Percentiles rank a stretch among this genome's conserved stretches.
Conservation (phyloP, 1,140 invertebrate genomes). For the Drosophila seguyi region DNA sequence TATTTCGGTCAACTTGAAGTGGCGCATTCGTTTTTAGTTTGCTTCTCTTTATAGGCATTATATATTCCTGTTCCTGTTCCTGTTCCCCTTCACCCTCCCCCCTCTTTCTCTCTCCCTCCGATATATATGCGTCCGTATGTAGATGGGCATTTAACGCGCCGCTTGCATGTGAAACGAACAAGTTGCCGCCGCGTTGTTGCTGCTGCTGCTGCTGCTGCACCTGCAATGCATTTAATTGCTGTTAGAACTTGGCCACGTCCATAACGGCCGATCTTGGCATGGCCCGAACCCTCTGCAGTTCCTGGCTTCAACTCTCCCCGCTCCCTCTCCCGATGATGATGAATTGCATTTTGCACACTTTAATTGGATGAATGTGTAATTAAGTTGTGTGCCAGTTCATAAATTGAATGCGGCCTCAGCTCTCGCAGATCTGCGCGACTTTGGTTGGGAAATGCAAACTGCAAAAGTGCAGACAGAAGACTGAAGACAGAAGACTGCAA, state of each 20-base stretch:
- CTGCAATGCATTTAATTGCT: constrained; percentile 79
- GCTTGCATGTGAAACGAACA: constrained; percentile 78
- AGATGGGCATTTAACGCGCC: constrained; percentile 73
- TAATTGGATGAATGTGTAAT: constrained; percentile 83
- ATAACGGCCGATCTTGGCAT: constrained; percentile 61
- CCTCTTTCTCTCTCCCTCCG: too few species aligned
- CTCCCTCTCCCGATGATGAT: constrained; percentile 59
- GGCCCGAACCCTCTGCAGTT: not conserved
- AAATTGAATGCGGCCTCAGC: constrained; percentile 50
- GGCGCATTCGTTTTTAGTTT: not conserved
- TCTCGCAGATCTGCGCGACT: constrained; percentile 14
- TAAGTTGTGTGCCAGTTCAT: constrained; percentile 75
- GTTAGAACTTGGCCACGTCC: constrained; percentile 77
- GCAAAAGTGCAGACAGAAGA: not conserved
- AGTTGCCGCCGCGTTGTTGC: constrained; percentile 26
- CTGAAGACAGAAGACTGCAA: not conserved
- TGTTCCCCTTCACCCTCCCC: not conserved
- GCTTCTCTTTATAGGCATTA: not conserved
- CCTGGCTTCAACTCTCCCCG: not conserved
- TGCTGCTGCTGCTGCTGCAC: constrained; percentile 48
- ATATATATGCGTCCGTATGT: constrained; percentile 23
- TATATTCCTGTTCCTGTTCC: constrained; percentile 1
- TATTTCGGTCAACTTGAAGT: constrained; percentile 51
- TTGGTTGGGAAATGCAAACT: constrained; percentile 28
- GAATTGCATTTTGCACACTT: constrained; percentile 83